A percentile compares a stretch with the other conserved stretches of the same genome.
Evolutionary conservation across 2,888 invertebrate species (phyloP).

Genomic region (Acanthococcus lagerstroemiae): DNA sequence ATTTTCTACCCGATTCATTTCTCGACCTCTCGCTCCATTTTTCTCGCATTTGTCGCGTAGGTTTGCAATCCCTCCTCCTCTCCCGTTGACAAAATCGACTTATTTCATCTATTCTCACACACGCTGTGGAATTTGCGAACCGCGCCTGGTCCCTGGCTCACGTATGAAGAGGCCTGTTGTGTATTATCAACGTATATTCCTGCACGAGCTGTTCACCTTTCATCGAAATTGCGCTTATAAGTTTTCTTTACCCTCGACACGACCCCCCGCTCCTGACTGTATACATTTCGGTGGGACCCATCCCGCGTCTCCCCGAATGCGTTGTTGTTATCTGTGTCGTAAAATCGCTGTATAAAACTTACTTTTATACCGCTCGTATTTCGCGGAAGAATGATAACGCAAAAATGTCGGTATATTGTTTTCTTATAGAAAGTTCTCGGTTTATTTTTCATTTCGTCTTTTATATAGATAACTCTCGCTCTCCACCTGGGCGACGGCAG

Average conservation of each 20-base stretch:
- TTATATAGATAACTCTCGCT: neutral
- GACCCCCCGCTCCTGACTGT: neutral
- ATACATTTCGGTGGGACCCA: neutral
- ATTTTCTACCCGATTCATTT: too few species aligned
- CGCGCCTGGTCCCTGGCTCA: too few species aligned
- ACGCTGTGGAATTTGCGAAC: too few species aligned
- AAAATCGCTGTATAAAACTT: conserved; percentile 19
- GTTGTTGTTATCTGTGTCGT: conserved; percentile 13
- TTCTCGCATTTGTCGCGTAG: too few species aligned
- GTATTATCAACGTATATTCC: too few species aligned
- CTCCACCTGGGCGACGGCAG: neutral
- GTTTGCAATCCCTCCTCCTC: too few species aligned
- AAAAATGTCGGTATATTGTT: conserved; percentile 24
- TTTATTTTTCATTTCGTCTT: conserved; percentile 20
- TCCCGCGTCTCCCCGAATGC: neutral
- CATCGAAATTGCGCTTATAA: conserved; percentile 13
- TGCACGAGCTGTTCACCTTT: neutral
- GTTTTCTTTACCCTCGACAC: neutral
- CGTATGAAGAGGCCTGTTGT: too few species aligned
- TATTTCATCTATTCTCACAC: too few species aligned
- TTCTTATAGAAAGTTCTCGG: conserved; percentile 22
- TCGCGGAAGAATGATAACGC: conserved; percentile 7
- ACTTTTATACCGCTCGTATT: conserved; percentile 5
- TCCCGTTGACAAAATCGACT: too few species aligned
- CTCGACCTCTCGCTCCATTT: too few species aligned